These are phyloP conservation scores for Molossus molossus DNA, from an alignment of 2,797 vertebrate genomes.

Conservation along the genomic window DNA sequence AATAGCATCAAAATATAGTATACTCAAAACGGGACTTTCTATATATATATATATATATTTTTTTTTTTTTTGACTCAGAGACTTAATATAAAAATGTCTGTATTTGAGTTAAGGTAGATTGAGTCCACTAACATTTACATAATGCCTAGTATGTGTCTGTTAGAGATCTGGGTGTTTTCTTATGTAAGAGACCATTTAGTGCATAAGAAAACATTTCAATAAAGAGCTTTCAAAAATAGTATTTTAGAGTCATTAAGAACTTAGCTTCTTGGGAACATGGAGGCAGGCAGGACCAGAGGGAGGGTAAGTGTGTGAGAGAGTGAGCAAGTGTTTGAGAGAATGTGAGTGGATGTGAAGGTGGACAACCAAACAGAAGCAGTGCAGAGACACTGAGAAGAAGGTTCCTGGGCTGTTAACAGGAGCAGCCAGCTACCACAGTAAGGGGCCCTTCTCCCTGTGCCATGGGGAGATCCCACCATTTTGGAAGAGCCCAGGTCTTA, in stretches of 20 bases:
- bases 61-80: background rate
- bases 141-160: background rate
- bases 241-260: background rate
- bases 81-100: slow-evolving; percentile 15
- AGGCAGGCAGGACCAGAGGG: too few species aligned
- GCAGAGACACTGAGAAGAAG: too few species aligned
- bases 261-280: too few species aligned
- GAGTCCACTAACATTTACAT: background rate
- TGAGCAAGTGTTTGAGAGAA: too few species aligned
- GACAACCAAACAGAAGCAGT: too few species aligned
- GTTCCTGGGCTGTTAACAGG: too few species aligned
- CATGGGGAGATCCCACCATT: too few species aligned
- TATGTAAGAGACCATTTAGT: background rate
- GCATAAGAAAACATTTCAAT: background rate
- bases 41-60: background rate
- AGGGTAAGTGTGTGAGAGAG: too few species aligned
- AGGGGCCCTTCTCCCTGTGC: too few species aligned
- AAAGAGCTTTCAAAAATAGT: slow-evolving; percentile 67
- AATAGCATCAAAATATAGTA: background rate
- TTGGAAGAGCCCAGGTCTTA: too few species aligned
- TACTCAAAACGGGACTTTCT: background rate
- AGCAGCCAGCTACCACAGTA: too few species aligned
- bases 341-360: too few species aligned
- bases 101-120: background rate
- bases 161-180: background rate